Conservation (phyloP, 2,888 invertebrate genomes). For the Ectemnius lituratus region DNA sequence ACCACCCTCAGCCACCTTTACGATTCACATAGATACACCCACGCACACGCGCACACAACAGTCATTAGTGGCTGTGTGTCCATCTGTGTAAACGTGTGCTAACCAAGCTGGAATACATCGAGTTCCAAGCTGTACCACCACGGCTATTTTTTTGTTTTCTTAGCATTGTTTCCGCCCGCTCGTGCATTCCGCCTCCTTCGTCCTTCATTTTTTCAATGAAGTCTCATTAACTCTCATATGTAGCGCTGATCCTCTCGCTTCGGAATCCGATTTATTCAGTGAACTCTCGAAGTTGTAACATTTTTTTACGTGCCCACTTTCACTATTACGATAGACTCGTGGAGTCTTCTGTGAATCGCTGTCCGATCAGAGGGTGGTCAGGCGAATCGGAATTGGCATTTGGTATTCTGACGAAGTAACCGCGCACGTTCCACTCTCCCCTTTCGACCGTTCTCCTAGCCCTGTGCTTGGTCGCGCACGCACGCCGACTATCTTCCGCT, state of each 20-base stretch:
- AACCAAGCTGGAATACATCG: constrained; percentile 23
- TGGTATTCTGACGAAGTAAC: constrained; percentile 70
- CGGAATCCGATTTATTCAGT: no score
- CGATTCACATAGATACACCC: constrained; percentile 41
- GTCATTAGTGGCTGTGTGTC: constrained; percentile 37
- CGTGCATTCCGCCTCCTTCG: no score
- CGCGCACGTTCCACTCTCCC: constrained; percentile 40
- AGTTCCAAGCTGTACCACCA: neutral
- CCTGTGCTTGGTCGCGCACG: constrained; percentile 58
- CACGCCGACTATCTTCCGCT: constrained; percentile 69
- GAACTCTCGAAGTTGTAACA: no score
- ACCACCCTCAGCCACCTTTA: constrained; percentile 55
- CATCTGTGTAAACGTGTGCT: constrained; percentile 14
- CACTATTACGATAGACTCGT: neutral
- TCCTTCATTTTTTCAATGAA: no score
- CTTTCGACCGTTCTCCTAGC: constrained; percentile 60
- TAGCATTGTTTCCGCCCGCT: no score
- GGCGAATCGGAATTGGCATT: constrained; percentile 68
- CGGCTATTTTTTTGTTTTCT: no score
- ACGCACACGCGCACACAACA: constrained; percentile 19
- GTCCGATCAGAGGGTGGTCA: constrained; percentile 68
- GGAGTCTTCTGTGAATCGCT: constrained; percentile 59
- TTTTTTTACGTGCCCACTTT: no score
- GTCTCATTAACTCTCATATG: no score
- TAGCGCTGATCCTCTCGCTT: no score